phyloP scores from a whole-genome alignment of 2,888 invertebrate species.

The Ferdinandea cuprea region DNA sequence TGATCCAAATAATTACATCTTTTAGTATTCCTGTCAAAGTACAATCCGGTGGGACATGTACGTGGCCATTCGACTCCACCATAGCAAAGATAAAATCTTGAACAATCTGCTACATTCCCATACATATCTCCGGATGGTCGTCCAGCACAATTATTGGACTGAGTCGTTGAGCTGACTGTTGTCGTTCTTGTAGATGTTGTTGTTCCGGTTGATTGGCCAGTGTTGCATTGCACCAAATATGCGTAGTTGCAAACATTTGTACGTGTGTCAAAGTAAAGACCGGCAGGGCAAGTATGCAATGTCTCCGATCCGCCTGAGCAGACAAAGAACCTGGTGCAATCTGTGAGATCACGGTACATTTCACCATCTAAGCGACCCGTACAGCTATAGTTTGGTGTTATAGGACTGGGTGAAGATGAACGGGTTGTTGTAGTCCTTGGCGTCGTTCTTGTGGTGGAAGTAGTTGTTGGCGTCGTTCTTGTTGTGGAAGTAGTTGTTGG shows the following conservation, averaged over 20 bases:
- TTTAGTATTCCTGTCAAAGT: too few species aligned
- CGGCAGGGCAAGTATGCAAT: not conserved
- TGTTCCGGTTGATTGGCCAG: not conserved
- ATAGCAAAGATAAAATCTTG: too few species aligned
- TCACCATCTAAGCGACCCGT: not conserved
- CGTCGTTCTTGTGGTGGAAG: not conserved
- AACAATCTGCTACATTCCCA: too few species aligned
- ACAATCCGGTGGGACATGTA: too few species aligned
- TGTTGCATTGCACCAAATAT: not conserved
- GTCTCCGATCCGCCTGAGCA: not conserved
- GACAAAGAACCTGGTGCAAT: conserved; percentile 13
- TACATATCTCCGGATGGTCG: too few species aligned
- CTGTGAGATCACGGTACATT: conserved; percentile 1
- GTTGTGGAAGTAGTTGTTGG: too few species aligned
- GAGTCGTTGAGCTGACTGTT: not conserved
- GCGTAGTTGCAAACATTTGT: not conserved
- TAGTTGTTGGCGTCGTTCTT: too few species aligned
- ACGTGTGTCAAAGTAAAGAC: not conserved
- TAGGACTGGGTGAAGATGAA: not conserved
- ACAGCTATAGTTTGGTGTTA: not conserved
- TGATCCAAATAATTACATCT: too few species aligned
- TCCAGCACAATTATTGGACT: too few species aligned
- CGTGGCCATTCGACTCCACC: too few species aligned
- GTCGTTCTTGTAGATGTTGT: not conserved
- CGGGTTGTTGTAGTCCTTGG: not conserved